Evolutionary conservation across 2,888 invertebrate genomes (phyloP), one percentile per base, ranked within the genome.

Genomic region (Xiphydria camelus): DNA sequence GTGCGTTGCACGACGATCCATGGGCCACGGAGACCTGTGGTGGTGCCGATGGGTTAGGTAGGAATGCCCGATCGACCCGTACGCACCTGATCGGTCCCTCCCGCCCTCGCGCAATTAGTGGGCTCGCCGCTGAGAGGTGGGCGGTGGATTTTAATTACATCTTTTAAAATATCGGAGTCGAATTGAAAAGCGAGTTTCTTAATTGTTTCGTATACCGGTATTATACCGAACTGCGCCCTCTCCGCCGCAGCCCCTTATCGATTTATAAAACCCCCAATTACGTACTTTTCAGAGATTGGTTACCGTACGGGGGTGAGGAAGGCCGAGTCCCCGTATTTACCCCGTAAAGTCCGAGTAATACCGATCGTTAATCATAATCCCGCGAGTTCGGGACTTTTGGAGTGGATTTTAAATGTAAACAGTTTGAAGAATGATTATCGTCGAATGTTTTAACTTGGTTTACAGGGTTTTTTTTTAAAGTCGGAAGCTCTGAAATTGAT

Each of bases 111-210:
- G 61, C 60, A 62, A 67, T 67, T 67, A 66, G 65, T 59, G 59
- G 59, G 53, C 53, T 53, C 55, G 48, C 55, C 56, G 56, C 53
- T 53, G 56, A 55, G 59, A 47, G 41, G 55, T 57, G 55, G 61
- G n/a, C n/a, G n/a, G 55, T 52, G 53, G 57, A 50, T 61, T 64
- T 70, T 71, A 71, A 70, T 72, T 68, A 69, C 68, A 67, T 67
- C 63, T 62, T 66, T 70, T 62, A 61, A 70, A 72, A 72, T 68
- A 70, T 69, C 62, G 53, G 53, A 64, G 58, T 62, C 64, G 66
- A 70, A 72, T 70, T 72, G 70, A 68, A 70, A 70, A 70, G 64
- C 65, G 64, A 59, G 53, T 62, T 56, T 56, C 59, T 63, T 64
- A 62, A 66, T 70, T 69, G 71, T 70, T 68, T 62, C 56, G 55